phyloP scores from a whole-genome alignment of 92 coral and sea anemone species.

The Epizoanthus scotinus region DNA sequence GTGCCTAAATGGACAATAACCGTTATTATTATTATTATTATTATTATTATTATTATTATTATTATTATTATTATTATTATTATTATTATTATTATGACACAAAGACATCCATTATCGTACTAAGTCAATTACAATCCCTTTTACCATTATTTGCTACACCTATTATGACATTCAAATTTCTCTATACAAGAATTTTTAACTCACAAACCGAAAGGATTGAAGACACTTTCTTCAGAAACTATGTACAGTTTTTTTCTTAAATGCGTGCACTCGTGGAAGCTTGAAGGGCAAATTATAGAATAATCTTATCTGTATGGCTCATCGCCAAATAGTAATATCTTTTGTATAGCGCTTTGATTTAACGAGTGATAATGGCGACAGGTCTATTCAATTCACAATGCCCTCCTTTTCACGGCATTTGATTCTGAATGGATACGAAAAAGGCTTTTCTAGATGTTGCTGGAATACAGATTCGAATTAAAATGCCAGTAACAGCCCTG shows the following conservation, averaged over 20 bases:
- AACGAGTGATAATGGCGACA: slow-evolving; percentile 51
- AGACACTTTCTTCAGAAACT: not conserved
- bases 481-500: not conserved
- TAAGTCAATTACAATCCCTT: slow-evolving; percentile 6
- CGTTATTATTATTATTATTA: no score
- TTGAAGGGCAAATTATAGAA: not conserved
- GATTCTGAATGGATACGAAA: slow-evolving; percentile 4
- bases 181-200: slow-evolving; percentile 5
- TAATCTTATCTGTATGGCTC: not conserved
- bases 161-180: no score
- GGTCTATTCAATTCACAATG: slow-evolving; percentile 19
- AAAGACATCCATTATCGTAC: not conserved
- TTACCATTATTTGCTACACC: not conserved
- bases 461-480: not conserved
- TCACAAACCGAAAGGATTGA: not conserved
- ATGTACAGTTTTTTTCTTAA: not conserved
- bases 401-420: slow-evolving; percentile 1
- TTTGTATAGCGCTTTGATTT: slow-evolving; percentile 20
- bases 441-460: not conserved
- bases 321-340: not conserved
- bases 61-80: no score
- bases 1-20: no score
- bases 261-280: no score
- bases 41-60: no score
- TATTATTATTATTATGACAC: no score